Percentiles rank a stretch among this genome's conserved stretches.
Conservation (phyloP, 1,140 invertebrate species). For the Antheraea mylitta region DNA sequence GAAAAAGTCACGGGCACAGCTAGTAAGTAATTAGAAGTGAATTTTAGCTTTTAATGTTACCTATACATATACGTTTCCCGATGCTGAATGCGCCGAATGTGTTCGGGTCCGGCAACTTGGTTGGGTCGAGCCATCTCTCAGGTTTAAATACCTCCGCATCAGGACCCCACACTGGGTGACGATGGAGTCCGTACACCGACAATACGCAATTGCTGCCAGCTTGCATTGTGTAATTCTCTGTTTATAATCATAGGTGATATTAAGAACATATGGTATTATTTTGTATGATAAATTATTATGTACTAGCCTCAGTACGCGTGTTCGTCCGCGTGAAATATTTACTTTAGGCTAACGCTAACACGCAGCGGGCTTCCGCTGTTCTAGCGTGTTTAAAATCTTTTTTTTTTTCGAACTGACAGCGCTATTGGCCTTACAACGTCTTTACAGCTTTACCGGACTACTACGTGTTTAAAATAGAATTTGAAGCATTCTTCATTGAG, state of each 20-base stretch:
- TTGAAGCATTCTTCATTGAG: too few species aligned
- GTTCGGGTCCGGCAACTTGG: conserved; percentile 43
- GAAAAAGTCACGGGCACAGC: too few species aligned
- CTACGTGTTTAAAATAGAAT: too few species aligned
- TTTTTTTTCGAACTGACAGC: too few species aligned
- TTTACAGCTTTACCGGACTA: too few species aligned
- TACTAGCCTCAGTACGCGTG: too few species aligned
- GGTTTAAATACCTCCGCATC: conserved; percentile 78
- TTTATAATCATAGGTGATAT: background rate
- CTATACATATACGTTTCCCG: conserved; percentile 80
- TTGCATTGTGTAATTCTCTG: conserved; percentile 28
- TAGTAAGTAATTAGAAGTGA: too few species aligned
- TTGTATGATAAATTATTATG: background rate
- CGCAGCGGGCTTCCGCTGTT: too few species aligned
- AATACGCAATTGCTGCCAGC: conserved; percentile 22
- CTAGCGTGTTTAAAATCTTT: too few species aligned
- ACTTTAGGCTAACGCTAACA: too few species aligned
- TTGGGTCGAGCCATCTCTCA: conserved; percentile 81
- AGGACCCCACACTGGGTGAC: conserved; percentile 31
- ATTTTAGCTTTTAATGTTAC: conserved; percentile 20
- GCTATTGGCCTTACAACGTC: too few species aligned
- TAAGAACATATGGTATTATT: background rate
- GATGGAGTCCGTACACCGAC: conserved; percentile 24
- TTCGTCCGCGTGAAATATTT: too few species aligned
- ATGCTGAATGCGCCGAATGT: conserved; percentile 81